A percentile compares a stretch with the other conserved stretches of the same genome.
Conservation (phyloP, 2,888 invertebrate genomes). For the Microplitis deprimator region DNA sequence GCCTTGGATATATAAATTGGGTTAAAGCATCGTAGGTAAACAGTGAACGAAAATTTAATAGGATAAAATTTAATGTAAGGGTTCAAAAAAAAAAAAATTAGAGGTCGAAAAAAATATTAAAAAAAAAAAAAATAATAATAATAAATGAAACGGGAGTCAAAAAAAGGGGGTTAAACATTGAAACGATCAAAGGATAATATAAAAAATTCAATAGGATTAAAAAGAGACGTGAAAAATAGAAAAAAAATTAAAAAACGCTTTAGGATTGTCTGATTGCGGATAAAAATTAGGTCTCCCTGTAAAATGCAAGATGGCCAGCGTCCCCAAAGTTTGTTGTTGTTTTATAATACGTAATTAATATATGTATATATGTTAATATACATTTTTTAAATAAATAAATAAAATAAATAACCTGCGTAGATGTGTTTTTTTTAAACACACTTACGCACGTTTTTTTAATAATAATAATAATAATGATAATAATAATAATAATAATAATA, state of each 20-base stretch:
- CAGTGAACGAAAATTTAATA: constrained; percentile 59
- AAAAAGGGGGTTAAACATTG: constrained; percentile 74
- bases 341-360: constrained; percentile 59
- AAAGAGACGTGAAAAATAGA: constrained; percentile 53
- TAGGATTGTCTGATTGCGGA: constrained; percentile 71
- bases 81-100: constrained; percentile 72
- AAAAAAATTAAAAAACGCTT: constrained; percentile 66
- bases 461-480: too few species aligned
- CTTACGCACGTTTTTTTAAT: constrained; percentile 46
- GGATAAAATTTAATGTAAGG: constrained; percentile 48
- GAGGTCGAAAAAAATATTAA: constrained; percentile 69
- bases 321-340: constrained; percentile 68
- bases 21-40: constrained; percentile 56
- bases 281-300: constrained; percentile 69
- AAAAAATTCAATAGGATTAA: constrained; percentile 57
- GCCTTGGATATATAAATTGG: constrained; percentile 45
- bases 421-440: constrained; percentile 46
- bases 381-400: constrained; percentile 15
- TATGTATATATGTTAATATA: constrained; percentile 47
- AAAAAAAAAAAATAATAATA: constrained; percentile 72
- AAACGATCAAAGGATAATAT: constrained; percentile 72
- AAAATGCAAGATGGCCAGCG: constrained; percentile 72
- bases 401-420: constrained; percentile 43
- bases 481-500: too few species aligned
- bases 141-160: constrained; percentile 71